Base-by-base conservation (phyloP, 2,797 vertebrate species). In the Clarias laeviceps region DNA sequence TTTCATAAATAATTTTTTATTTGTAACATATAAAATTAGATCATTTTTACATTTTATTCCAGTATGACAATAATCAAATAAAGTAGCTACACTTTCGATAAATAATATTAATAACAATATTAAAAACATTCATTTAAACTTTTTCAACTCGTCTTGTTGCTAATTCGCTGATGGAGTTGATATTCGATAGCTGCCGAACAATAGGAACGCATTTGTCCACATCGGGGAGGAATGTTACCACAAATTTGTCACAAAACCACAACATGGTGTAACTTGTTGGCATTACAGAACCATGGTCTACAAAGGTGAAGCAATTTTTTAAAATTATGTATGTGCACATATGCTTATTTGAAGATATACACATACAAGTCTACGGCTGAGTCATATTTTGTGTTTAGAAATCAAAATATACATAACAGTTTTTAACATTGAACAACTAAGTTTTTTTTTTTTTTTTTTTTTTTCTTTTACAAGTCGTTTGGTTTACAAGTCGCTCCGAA, bases 11-110 rank as follows among this genome's bases (percentile, higher is more conserved):
- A 99, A 98, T 79, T 37, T 95, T 94, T 90, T 97, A 96, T 98
- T 97, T 96, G 95, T 94, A 96, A 97, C 97, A 98, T 98, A 99
- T 98, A 98, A 99, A 99, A 99, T 99, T 98, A 98, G 97, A 99
- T 97, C 96, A 96, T 97, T 90, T 90, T 97, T 98, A 99, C 97
- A 98, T 96, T 97, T 97, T 97, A 99, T 98, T 99, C 98, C 97
- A 99, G 97, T 99, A 99, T 98, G 96, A 98, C 95, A 93, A 94
- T 93, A 93, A 95, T 94, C 94, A 96, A 95, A 96, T 95, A 93
- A 96, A 94, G 94, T 96, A 97, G 96, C 97, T 98, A 99, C 96
- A 97, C 94, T 97, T 96, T 94, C 90, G 98, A 99, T 99, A 99
- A 99, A 99, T 99, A 99, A 98, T 96, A 97, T 96, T 95, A 95